Evolutionary conservation across 2,113 vertebrate species (phyloP).

Genomic region (Jacana jacana): DNA sequence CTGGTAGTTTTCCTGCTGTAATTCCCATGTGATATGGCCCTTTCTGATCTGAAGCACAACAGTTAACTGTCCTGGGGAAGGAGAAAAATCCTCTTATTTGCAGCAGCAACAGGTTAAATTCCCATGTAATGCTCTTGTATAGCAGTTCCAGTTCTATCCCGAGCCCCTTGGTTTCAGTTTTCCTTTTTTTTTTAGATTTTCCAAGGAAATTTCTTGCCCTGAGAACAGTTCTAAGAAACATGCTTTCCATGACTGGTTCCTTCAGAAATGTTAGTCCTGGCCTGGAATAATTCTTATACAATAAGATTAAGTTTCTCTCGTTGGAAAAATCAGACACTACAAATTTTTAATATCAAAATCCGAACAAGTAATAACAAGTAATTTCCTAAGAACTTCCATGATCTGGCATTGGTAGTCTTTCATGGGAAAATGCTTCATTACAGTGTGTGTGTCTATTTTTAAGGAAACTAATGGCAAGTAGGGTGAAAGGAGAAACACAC

Average conservation of each 20-base stretch:
- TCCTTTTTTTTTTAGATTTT: background rate
- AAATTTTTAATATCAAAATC: slow-evolving; percentile 22
- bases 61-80: background rate
- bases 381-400: background rate
- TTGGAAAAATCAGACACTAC: slow-evolving; percentile 43
- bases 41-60: background rate
- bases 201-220: background rate
- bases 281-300: slow-evolving; percentile 17
- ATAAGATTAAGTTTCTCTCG: slow-evolving; percentile 5
- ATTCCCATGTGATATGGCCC: background rate
- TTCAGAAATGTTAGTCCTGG: slow-evolving; percentile 60
- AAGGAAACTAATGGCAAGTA: slow-evolving; percentile 10
- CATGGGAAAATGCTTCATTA: slow-evolving; percentile 31
- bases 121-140: background rate
- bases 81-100: background rate
- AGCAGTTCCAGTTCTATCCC: background rate
- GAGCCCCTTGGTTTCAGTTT: background rate
- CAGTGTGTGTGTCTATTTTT: background rate
- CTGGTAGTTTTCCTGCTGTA: background rate
- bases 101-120: background rate
- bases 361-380: slow-evolving; percentile 50
- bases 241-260: slow-evolving; percentile 42
- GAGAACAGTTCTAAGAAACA: slow-evolving; percentile 11
- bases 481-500: slow-evolving; percentile 3
- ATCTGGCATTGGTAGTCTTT: background rate